These are phyloP conservation scores for Samia ricini DNA, from an alignment of 1,140 invertebrate species.

Conservation along the genomic window DNA sequence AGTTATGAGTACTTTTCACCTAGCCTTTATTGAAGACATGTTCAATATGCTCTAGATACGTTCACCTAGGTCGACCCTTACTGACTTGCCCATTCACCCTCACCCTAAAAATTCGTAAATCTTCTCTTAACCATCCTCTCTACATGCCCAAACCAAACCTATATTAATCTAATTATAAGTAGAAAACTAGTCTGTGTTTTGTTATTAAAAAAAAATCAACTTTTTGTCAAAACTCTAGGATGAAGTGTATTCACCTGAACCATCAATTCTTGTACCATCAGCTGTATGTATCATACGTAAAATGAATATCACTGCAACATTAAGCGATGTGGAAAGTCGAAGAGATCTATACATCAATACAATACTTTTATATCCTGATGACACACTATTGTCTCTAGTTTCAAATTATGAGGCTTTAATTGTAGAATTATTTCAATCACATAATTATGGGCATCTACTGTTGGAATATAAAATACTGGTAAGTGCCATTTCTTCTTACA, in stretches of 20 bases:
- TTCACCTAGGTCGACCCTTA: no score
- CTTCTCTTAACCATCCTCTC: no score
- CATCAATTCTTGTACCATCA: slow-evolving; percentile 40
- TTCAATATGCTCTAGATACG: no score
- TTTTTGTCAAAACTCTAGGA: not conserved
- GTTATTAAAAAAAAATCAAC: not conserved
- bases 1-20: no score
- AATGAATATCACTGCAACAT: slow-evolving; percentile 36
- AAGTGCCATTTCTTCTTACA: no score
- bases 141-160: no score
- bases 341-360: slow-evolving; percentile 47
- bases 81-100: no score
- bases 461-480: slow-evolving; percentile 40
- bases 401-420: slow-evolving; percentile 33
- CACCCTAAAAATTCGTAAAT: no score
- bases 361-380: slow-evolving; percentile 42
- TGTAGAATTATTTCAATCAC: slow-evolving; percentile 21
- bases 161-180: no score
- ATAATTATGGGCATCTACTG: slow-evolving; percentile 32
- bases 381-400: slow-evolving; percentile 30
- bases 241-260: slow-evolving; percentile 29
- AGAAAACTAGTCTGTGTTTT: no score
- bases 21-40: no score
- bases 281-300: slow-evolving; percentile 41
- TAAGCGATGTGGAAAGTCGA: slow-evolving; percentile 34